A percentile compares a stretch with the other conserved stretches of the same genome.
Evolutionary conservation across 2,888 invertebrate species (phyloP).

Genomic region (Mythimna ferrago): DNA sequence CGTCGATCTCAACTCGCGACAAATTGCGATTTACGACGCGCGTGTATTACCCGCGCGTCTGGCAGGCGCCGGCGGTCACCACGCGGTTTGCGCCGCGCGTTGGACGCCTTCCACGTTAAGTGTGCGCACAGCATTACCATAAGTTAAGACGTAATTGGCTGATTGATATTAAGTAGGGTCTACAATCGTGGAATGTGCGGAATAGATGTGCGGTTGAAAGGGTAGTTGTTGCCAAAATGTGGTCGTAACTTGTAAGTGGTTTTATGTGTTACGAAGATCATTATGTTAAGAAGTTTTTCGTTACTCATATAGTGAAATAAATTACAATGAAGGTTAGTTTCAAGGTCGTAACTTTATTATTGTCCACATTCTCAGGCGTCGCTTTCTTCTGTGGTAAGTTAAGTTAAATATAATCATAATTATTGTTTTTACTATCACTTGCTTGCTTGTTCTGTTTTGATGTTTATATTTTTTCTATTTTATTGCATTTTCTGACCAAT

Average conservation of each 20-base stretch:
- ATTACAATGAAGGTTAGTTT: neutral
- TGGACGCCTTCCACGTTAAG: constrained; percentile 58
- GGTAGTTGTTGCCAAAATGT: constrained; percentile 33
- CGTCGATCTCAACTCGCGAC: constrained; percentile 71
- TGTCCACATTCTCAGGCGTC: no score
- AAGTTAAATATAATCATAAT: no score
- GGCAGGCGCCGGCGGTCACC: constrained; percentile 54
- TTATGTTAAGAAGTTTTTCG: neutral
- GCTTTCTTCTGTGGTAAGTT: neutral
- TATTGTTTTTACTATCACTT: no score
- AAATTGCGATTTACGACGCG: constrained; percentile 73
- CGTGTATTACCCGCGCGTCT: constrained; percentile 64
- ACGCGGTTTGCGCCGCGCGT: constrained; percentile 40
- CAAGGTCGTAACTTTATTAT: neutral
- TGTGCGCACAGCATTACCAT: constrained; percentile 54
- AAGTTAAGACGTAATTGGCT: constrained; percentile 60
- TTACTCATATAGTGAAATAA: neutral
- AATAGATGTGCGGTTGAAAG: constrained; percentile 17
- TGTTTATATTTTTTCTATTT: no score
- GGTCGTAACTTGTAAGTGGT: neutral
- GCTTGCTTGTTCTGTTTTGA: no score
- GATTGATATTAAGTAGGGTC: constrained; percentile 58
- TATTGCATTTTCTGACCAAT: no score
- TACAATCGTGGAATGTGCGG: constrained; percentile 8
- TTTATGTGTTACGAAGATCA: neutral